These are phyloP conservation scores for Tragelaphus scriptus DNA, from an alignment of 2,113 vertebrate genomes.

Conservation along the genomic window DNA sequence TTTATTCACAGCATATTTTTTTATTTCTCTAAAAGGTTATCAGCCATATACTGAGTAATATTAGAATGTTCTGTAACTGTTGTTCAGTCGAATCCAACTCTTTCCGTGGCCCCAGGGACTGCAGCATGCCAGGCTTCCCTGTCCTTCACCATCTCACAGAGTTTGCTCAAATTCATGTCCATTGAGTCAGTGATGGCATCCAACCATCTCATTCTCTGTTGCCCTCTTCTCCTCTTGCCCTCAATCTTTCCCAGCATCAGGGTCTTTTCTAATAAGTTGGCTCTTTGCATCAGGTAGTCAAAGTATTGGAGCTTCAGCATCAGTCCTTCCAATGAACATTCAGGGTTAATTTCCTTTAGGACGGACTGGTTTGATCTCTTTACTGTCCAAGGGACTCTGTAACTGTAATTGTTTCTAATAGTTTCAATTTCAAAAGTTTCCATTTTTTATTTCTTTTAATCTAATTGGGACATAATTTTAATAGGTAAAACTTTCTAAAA, in stretches of 20 bases:
- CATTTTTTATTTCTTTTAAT: background rate
- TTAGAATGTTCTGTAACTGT: background rate
- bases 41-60: background rate
- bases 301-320: background rate
- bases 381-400: background rate
- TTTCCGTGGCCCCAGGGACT: background rate
- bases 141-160: background rate
- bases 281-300: background rate
- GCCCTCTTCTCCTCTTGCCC: background rate
- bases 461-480: background rate
- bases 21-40: background rate
- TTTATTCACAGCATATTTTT: background rate
- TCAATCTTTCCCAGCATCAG: background rate
- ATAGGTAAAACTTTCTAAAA: background rate
- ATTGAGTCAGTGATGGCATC: background rate
- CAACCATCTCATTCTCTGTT: background rate
- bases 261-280: background rate
- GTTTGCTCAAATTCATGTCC: background rate
- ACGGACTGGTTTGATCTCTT: background rate
- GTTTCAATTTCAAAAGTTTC: constrained; percentile 18
- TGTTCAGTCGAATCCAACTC: fast-evolving
- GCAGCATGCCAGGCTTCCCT: background rate
- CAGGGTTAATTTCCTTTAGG: background rate
- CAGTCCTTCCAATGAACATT: background rate
- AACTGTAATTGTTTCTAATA: background rate